A percentile compares a stretch with the other conserved stretches of the same genome.
phyloP scores from a whole-genome alignment of 2,113 vertebrate species.

The Bubo bubo region DNA sequence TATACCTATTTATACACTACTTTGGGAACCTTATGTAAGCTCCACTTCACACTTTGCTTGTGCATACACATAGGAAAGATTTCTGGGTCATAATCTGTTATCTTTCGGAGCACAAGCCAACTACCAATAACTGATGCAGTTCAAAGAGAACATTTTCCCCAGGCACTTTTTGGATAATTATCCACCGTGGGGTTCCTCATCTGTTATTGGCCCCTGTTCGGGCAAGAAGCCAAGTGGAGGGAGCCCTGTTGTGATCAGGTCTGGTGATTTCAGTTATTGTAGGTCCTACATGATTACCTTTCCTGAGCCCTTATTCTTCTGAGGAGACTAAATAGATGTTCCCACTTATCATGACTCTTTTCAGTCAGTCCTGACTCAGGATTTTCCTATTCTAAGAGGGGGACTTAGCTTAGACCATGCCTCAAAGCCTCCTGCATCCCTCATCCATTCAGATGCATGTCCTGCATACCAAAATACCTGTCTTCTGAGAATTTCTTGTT shows the following conservation, averaged over 20 bases:
- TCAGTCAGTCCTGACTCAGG: background rate
- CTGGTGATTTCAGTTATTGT: background rate
- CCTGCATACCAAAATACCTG: background rate
- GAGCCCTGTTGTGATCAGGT: background rate
- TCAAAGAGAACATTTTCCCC: constrained; percentile 38
- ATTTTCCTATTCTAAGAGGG: background rate
- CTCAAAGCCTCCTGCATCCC: background rate
- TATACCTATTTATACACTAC: background rate
- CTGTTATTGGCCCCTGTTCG: background rate
- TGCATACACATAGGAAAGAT: background rate
- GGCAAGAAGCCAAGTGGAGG: background rate
- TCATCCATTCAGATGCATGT: background rate
- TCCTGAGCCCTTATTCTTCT: background rate
- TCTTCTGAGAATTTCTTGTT: background rate
- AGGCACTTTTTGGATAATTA: constrained; percentile 28
- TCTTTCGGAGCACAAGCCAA: background rate
- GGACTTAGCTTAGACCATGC: rapidly evolving
- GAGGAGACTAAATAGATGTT: background rate
- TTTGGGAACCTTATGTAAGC: background rate
- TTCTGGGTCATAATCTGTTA: constrained; percentile 34
- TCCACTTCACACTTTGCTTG: background rate
- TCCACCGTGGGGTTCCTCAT: background rate
- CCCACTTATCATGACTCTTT: background rate
- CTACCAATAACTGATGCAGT: background rate
- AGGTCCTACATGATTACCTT: background rate